Evolutionary conservation across 2,888 invertebrate species (phyloP), one percentile per base, ranked within the genome.

Genomic region (Hydrotaea cyrtoneurina): DNA sequence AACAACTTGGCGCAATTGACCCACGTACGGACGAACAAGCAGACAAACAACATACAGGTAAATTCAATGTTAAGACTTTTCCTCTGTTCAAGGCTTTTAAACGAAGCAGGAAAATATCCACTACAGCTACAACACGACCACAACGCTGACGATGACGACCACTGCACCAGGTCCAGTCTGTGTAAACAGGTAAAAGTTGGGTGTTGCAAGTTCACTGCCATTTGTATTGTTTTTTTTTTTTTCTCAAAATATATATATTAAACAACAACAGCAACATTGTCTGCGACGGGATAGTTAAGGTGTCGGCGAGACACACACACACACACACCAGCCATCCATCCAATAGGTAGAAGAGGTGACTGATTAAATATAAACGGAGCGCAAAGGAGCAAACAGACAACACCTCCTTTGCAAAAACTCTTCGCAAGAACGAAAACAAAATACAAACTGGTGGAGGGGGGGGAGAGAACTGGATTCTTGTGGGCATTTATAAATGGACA

Each of bases 171-270:
- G n/a, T n/a, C 17, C 46, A 69, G 46, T 31, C 31, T 7, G 7
- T 31, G 31, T 46, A 69, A 69, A 69, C 69, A 69, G 69, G 69
- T 69, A 69, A 69, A 69, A 69, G 69, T 69, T 69, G 43, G 69
- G 69, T 69, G 69, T 69, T 69, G 69, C 69, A 69, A 69, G 69
- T 69, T 69, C 69, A 69, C 69, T 69, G 69, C 69, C 69, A 69
- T 69, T 69, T 69, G 39, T 11, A 26, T 19, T 31, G 39, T 11
- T 59, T 19, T 31, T 31, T 31, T 31, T 31, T 31, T 31, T 31
- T 7, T 31, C 7, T 23, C 2, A 10, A 57, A 57, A 21, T 57
- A 23, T 19, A 43, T n/a, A n/a, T n/a, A n/a, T n/a, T n/a, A n/a
- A n/a, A n/a, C 39, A 66, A 66, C 43, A 43, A 2, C 19, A 66